phyloP scores from a whole-genome alignment of 1,140 invertebrate genomes.

The Telenomus remus region DNA sequence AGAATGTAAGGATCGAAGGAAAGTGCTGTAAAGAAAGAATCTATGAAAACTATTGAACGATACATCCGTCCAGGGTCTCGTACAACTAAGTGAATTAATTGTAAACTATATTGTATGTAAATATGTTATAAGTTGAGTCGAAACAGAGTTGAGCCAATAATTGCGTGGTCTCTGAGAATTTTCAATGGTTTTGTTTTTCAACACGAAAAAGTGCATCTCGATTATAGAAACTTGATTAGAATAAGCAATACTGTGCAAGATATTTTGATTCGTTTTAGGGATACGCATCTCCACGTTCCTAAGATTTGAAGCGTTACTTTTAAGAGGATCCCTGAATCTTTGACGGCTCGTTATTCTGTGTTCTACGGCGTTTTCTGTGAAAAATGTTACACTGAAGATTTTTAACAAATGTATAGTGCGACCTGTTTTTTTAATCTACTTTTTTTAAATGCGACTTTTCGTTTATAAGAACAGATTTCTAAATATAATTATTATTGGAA shows the following conservation, averaged over 20 bases:
- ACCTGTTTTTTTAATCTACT: constrained; percentile 28
- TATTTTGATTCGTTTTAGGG: no score
- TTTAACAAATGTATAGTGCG: constrained; percentile 27
- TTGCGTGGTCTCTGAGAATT: constrained; percentile 46
- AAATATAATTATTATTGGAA: constrained; percentile 54
- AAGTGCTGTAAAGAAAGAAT: not conserved
- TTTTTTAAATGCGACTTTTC: constrained; percentile 43
- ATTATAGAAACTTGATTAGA: no score
- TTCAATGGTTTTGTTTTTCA: not conserved
- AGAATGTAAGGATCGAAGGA: constrained; percentile 15
- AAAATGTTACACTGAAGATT: constrained; percentile 4
- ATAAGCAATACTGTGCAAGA: no score
- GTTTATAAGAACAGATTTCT: constrained; percentile 56
- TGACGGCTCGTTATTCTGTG: no score
- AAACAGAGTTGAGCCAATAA: constrained; percentile 56
- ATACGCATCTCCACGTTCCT: no score
- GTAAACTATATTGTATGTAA: constrained; percentile 55
- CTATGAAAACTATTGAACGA: constrained; percentile 14
- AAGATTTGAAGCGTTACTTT: no score
- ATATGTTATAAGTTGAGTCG: constrained; percentile 59
- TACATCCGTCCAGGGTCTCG: constrained; percentile 22
- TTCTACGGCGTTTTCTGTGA: constrained; percentile 6
- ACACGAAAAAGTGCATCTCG: not conserved
- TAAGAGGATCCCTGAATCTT: no score
- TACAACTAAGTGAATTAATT: constrained; percentile 11